Evolutionary conservation across 2,797 vertebrate genomes (phyloP).

Genomic region (Crenuchus spilurus): DNA sequence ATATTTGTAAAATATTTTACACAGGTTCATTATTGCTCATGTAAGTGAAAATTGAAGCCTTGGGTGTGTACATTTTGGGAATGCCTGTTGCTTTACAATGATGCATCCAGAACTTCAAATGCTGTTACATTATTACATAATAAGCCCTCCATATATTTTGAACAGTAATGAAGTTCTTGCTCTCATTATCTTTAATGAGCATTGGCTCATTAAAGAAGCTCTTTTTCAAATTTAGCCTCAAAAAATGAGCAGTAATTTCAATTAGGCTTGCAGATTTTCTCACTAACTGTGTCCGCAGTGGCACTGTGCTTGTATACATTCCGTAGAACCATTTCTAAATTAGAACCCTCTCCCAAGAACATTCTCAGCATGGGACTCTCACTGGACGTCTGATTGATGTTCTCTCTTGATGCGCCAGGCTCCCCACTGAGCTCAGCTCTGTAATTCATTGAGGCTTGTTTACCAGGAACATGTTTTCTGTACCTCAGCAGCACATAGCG

Average conservation of each 20-base stretch:
- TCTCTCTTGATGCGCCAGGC: neutral
- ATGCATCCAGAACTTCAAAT: conserved; percentile 9
- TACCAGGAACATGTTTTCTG: neutral
- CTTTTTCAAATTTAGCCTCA: conserved; percentile 23
- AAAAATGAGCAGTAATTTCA: conserved; percentile 35
- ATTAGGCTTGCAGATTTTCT: conserved; percentile 28
- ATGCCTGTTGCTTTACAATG: neutral
- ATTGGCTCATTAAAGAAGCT: conserved; percentile 13
- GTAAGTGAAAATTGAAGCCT: too few relatives aligned
- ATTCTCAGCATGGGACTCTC: conserved; percentile 22
- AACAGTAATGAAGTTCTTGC: conserved; percentile 40
- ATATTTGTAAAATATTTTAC: too few relatives aligned
- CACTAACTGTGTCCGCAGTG: neutral
- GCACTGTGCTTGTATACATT: neutral
- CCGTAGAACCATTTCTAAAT: conserved; percentile 13
- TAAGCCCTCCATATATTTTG: conserved; percentile 23
- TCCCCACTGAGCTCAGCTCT: conserved; percentile 27
- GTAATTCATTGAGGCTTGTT: conserved; percentile 33
- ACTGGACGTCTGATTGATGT: conserved; percentile 28
- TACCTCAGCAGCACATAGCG: neutral
- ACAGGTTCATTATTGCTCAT: too few relatives aligned
- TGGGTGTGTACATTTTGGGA: too few relatives aligned
- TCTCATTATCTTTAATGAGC: conserved; percentile 50
- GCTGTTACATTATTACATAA: conserved; percentile 30
- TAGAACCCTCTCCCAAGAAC: neutral